Conservation (phyloP, 2,888 invertebrate species). For the Malthinus flaveolus region DNA sequence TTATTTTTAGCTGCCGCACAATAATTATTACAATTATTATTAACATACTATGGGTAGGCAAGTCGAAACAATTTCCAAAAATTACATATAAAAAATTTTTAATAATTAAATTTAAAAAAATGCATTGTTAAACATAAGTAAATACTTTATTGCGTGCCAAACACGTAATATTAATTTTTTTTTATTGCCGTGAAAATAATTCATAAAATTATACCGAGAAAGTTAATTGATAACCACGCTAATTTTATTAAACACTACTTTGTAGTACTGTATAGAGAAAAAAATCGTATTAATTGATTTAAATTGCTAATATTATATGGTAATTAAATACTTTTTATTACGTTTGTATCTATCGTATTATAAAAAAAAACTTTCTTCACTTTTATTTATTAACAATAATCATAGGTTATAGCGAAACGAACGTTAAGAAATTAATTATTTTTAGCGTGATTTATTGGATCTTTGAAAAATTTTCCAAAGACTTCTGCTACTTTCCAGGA, state of each 20-base stretch:
- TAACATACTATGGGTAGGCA: no score
- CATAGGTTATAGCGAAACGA: neutral
- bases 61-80: neutral
- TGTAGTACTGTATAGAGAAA: slow-evolving; percentile 11
- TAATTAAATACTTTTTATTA: neutral
- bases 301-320: neutral
- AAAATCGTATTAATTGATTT: neutral
- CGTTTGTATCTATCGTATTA: neutral
- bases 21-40: no score
- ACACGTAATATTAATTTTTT: slow-evolving; percentile 28
- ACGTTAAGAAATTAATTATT: no score
- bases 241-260: slow-evolving; percentile 28
- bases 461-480: no score
- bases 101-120: slow-evolving; percentile 37
- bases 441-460: no score
- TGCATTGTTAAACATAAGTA: slow-evolving; percentile 36
- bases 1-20: no score
- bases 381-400: neutral
- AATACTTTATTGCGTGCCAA: slow-evolving; percentile 32
- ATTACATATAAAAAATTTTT: slow-evolving; percentile 8
- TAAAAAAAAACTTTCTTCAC: neutral
- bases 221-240: slow-evolving; percentile 32
- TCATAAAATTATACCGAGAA: slow-evolving; percentile 26
- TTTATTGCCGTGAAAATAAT: slow-evolving; percentile 20
- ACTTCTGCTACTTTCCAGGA: no score